Conservation (phyloP, 2,888 invertebrate genomes). For the Hyalella azteca region DNA sequence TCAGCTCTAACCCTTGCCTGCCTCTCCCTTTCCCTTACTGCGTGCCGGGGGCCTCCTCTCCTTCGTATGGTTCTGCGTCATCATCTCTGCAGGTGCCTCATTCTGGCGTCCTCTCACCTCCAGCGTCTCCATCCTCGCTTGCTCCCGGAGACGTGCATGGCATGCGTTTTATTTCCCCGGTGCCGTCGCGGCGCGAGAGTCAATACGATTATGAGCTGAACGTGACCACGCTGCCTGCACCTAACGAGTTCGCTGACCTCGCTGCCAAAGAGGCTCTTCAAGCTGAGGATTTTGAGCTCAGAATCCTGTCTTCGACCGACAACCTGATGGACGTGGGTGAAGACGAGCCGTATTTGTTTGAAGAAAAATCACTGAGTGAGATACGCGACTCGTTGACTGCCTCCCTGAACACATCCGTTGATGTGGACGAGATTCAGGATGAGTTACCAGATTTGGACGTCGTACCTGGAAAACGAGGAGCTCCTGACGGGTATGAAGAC, state of each 20-base stretch:
- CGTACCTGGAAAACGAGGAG: not conserved
- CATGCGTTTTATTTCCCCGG: slow-evolving; percentile 13
- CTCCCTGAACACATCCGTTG: slow-evolving; percentile 51
- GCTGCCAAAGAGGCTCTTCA: slow-evolving; percentile 24
- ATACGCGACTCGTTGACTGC: slow-evolving; percentile 52
- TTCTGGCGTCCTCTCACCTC: slow-evolving; percentile 62
- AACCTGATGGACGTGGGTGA: slow-evolving; percentile 57
- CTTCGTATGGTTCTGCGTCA: slow-evolving; percentile 18
- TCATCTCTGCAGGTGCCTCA: slow-evolving; percentile 60
- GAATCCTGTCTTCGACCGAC: slow-evolving; percentile 55
- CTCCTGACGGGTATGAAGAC: slow-evolving; percentile 33
- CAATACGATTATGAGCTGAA: slow-evolving; percentile 60
- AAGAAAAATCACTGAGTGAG: slow-evolving; percentile 56
- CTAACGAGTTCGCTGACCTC: slow-evolving; percentile 78
- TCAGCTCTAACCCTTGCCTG: slow-evolving; percentile 20
- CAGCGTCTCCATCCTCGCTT: not conserved
- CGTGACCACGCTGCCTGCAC: slow-evolving; percentile 71
- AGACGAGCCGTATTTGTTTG: slow-evolving; percentile 56
- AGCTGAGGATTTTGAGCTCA: slow-evolving; percentile 47
- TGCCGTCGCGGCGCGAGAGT: slow-evolving; percentile 64
- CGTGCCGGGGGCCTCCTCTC: slow-evolving; percentile 14
- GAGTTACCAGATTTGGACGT: slow-evolving; percentile 34
- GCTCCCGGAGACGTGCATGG: not conserved
- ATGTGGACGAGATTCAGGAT: slow-evolving; percentile 51
- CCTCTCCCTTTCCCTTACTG: slow-evolving; percentile 33